Evolutionary conservation across 2,797 vertebrate species (phyloP), one percentile per base, ranked within the genome.

Genomic region (Sebastes nivosus): DNA sequence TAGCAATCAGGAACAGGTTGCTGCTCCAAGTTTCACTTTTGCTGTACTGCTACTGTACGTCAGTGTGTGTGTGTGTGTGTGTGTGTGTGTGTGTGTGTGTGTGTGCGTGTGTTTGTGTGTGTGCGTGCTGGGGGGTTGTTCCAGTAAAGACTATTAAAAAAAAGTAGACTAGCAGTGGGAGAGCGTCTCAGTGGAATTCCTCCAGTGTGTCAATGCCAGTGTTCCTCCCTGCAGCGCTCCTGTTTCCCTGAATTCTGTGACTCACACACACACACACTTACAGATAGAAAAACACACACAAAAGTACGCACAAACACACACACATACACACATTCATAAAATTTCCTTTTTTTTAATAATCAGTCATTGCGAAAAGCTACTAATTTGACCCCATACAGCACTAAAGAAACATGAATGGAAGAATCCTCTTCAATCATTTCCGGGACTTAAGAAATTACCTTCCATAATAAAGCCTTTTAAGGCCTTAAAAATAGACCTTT

Each of bases 191-290:
- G 76, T 93, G 92, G 94, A 95, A 95, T 95, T 95, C 91, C 90
- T 92, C 59, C 74, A 81, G 32, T 94, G 87, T 93, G 87, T 93
- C 89, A 94, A 88, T 87, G 88, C 79, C 83, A 85, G 76, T 83
- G 84, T 84, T 88, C 80, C 81, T 92, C 89, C 88, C 85, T 88
- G 91, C 69, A 66, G 63, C 80, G 88, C 66, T 74, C 18, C 46
- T 54, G 79, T 91, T 95, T 95, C 94, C 92, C 90, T 94, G 92
- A 94, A 95, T 91, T 80, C 83, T 83, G 52, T 95, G 94, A 95
- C 75, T 96, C 94, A 95, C 72, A 80, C 79, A 81, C 79, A 80
- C 52, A 69, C 66, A 72, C 81, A 67, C 42, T 38, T 50, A 58
- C 8, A 2, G 10, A 72, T 20, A 24, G 3, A 38, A 58, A 42